A percentile compares a stretch with the other conserved stretches of the same genome.
Conservation (phyloP, 2,113 vertebrate species). For the Murina feae region DNA sequence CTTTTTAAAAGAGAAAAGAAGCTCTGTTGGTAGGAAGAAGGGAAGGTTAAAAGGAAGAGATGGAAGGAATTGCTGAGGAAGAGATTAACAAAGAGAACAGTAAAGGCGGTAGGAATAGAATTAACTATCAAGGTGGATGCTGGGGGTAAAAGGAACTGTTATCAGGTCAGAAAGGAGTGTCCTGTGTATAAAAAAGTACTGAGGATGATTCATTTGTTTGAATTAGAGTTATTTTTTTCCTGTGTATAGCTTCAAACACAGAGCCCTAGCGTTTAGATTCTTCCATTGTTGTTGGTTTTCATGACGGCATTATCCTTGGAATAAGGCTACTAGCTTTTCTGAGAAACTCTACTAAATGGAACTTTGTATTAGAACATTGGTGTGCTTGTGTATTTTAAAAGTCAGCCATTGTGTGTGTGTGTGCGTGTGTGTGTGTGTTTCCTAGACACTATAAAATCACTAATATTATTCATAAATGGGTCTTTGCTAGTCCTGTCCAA, state of each 20-base stretch:
- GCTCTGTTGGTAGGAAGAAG: background rate
- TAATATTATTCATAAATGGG: background rate
- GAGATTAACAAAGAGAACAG: background rate
- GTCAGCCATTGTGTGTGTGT: background rate
- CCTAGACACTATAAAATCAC: background rate
- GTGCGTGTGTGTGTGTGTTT: background rate
- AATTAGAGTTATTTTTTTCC: background rate
- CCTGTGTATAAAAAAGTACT: background rate
- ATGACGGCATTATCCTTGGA: background rate
- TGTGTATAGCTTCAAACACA: background rate
- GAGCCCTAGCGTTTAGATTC: background rate
- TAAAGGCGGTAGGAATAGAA: background rate
- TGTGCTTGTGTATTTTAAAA: background rate
- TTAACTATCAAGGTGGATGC: background rate
- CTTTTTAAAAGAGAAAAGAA: background rate
- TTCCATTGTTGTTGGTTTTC: background rate
- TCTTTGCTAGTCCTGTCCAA: background rate
- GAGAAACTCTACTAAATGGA: background rate
- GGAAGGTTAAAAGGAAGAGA: background rate
- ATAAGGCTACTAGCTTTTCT: background rate
- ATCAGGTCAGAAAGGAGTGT: background rate
- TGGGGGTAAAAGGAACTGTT: too few species aligned
- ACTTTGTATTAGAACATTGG: background rate
- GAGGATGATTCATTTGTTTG: background rate
- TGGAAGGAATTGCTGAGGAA: background rate